phyloP scores from a whole-genome alignment of 1,140 invertebrate genomes.

The Dinoponera quadriceps region DNA sequence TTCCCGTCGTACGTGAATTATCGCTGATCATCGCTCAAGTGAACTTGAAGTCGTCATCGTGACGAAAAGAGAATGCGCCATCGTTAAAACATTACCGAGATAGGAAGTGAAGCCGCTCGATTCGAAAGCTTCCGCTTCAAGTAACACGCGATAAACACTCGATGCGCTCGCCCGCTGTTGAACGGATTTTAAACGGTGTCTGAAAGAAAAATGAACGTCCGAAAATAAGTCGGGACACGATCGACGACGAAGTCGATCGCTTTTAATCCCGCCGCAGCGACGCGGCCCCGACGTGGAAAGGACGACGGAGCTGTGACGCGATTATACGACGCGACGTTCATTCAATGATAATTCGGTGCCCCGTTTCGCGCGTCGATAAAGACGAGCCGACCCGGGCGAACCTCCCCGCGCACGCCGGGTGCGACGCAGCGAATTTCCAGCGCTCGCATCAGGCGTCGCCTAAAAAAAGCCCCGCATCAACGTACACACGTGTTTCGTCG shows the following conservation, averaged over 20 bases:
- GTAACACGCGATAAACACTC: background rate
- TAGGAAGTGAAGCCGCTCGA: no score
- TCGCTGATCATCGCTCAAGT: background rate
- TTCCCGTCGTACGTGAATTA: slow-evolving; percentile 18
- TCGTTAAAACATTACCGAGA: background rate
- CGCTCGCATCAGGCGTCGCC: background rate
- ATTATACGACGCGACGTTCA: slow-evolving; percentile 32
- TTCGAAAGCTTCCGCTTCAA: no score
- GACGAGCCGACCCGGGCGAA: background rate
- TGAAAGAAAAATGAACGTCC: background rate
- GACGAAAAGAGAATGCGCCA: background rate
- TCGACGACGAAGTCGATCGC: background rate
- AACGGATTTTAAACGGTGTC: background rate
- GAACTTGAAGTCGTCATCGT: background rate
- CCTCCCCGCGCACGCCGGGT: background rate
- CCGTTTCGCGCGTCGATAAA: slow-evolving; percentile 25
- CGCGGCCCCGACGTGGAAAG: slow-evolving; percentile 1
- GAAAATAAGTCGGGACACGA: slow-evolving; percentile 10
- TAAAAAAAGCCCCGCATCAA: slow-evolving; percentile 17
- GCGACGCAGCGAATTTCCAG: slow-evolving; percentile 6
- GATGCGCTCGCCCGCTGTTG: no score
- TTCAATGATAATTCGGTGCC: slow-evolving; percentile 46
- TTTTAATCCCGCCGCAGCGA: slow-evolving; percentile 26
- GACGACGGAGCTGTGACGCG: background rate
- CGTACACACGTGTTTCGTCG: slow-evolving; percentile 4